Conservation (phyloP, 1,140 invertebrate genomes). For the Theocolax elegans region DNA sequence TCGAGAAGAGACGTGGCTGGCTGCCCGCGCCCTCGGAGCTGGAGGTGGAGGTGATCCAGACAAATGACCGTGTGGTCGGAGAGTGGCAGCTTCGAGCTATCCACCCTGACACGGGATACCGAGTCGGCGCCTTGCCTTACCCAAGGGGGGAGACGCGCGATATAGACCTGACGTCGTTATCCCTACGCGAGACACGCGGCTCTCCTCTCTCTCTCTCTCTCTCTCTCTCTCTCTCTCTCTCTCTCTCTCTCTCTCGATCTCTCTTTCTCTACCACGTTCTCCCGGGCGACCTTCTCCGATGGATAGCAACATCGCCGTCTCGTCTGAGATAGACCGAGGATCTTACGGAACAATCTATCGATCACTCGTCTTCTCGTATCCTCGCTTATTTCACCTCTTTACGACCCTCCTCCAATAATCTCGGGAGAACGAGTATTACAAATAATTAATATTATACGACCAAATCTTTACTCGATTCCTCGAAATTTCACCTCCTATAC, state of each 20-base stretch:
- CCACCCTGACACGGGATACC: constrained; percentile 42
- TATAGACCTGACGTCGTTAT: constrained; percentile 32
- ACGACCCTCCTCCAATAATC: too few species aligned
- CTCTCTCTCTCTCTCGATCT: too few species aligned
- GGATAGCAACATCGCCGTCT: too few species aligned
- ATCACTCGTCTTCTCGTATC: constrained; percentile 36
- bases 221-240: too few species aligned
- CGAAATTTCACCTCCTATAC: too few species aligned
- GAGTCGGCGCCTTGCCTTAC: neutral
- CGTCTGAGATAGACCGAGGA: neutral
- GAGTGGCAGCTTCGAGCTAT: constrained; percentile 60
- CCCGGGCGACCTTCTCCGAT: neutral
- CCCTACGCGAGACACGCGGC: neutral
- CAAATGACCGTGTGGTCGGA: constrained; percentile 61
- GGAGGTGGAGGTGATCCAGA: constrained; percentile 59
- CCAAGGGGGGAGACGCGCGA: neutral
- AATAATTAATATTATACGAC: too few species aligned
- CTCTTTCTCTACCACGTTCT: too few species aligned
- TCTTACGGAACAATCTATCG: constrained; percentile 36
- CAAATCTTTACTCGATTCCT: too few species aligned
- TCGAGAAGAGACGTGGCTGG: neutral
- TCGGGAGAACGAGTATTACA: too few species aligned
- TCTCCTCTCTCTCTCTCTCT: too few species aligned
- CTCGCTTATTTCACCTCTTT: neutral
- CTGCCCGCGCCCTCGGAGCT: neutral